Conservation (phyloP, 2,113 vertebrate genomes). For the Pogona vitticeps region DNA sequence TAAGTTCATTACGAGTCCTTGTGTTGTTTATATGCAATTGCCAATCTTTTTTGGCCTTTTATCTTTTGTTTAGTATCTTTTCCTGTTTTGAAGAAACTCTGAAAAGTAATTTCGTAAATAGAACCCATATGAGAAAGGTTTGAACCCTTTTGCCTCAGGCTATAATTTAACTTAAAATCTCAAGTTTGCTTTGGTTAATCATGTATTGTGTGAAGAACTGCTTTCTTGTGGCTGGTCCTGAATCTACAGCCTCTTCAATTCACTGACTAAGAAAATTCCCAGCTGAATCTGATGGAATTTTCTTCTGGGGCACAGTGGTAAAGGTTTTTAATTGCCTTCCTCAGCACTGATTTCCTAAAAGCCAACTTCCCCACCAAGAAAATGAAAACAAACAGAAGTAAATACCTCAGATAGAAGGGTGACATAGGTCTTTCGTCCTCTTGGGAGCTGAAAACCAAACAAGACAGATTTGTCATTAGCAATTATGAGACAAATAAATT, state of each 20-base stretch:
- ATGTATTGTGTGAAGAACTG: background rate
- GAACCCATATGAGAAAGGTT: too few species aligned
- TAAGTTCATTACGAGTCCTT: too few species aligned
- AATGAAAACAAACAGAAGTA: constrained; percentile 45
- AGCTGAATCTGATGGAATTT: background rate
- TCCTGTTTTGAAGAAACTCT: too few species aligned
- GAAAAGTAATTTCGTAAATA: too few species aligned
- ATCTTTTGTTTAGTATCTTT: too few species aligned
- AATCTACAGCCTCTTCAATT: background rate
- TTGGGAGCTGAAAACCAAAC: constrained; percentile 80
- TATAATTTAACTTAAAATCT: too few species aligned
- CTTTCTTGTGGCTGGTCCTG: background rate
- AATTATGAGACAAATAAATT: background rate
- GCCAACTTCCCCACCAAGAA: background rate
- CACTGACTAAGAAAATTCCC: background rate
- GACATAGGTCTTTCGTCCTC: constrained; percentile 90
- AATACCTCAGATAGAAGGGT: constrained; percentile 93
- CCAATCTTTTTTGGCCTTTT: too few species aligned
- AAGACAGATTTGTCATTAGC: constrained; percentile 56
- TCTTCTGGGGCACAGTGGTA: background rate
- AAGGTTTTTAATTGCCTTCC: background rate
- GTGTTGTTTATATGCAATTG: too few species aligned
- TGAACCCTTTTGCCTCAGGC: too few species aligned
- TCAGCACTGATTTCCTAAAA: background rate
- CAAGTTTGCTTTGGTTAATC: background rate